A percentile compares a stretch with the other conserved stretches of the same genome.
Conservation (phyloP, 2,888 invertebrate species). For the Epistrophe grossulariae region DNA sequence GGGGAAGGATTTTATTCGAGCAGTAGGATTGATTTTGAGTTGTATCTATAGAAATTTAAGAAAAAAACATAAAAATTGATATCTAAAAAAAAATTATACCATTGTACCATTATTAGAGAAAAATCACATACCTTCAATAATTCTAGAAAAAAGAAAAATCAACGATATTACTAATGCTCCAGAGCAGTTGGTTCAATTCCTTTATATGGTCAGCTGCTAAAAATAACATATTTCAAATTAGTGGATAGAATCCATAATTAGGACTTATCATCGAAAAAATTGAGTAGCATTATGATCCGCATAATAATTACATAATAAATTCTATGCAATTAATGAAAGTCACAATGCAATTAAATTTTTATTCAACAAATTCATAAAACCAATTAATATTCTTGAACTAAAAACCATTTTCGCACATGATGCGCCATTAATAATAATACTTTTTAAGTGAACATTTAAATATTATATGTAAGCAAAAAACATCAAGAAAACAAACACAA, state of each 20-base stretch:
- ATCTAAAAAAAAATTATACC: background rate
- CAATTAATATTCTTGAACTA: constrained; percentile 24
- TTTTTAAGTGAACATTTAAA: constrained; percentile 21
- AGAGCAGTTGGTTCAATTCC: no score
- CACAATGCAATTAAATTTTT: constrained; percentile 43
- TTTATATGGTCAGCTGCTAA: no score
- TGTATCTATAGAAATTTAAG: constrained; percentile 88
- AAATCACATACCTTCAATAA: no score
- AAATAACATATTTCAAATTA: no score
- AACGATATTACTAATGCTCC: no score
- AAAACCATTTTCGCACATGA: constrained; percentile 40
- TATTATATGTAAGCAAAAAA: constrained; percentile 2
- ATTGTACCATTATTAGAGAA: no score
- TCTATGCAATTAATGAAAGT: background rate
- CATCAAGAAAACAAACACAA: constrained; percentile 6
- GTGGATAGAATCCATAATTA: no score
- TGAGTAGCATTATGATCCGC: no score
- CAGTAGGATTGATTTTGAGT: constrained; percentile 95
- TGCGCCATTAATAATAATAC: constrained; percentile 18
- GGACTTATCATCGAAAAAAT: no score
- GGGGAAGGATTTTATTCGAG: constrained; percentile 92
- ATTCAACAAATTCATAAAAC: constrained; percentile 42
- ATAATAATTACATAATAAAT: no score
- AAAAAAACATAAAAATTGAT: background rate
- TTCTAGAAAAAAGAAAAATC: no score